Base-by-base conservation (phyloP, 2,797 vertebrate genomes). In the Eurystomus glaucurus region DNA sequence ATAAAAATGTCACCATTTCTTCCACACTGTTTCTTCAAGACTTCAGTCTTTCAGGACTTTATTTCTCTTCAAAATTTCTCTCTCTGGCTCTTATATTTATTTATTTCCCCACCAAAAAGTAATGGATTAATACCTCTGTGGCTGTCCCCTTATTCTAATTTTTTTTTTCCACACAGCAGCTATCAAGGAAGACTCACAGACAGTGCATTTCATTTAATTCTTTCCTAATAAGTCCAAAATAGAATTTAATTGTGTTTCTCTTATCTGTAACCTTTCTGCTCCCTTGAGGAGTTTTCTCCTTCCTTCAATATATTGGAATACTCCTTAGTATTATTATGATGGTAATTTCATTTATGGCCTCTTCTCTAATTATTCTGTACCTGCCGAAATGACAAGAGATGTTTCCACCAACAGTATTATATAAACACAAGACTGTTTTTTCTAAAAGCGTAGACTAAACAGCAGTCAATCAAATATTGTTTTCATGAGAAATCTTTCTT, bases 291-390 rank as follows among this genome's bases (percentile, higher is more conserved):
- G 26, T 86, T 83, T 92, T 80, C 65, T 90, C 6, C 71, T 92
- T 92, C 71, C 55, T 86, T 85, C 51, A 86, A 20, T 79, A 81
- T 22, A 62, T 92, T 94, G 92, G 90, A 97, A 96, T 92, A 79
- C 31, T 70, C 70, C 60, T 65, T 94, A 83, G 45, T 86, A 62
- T 84, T 97, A 64, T 91, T 88, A 62, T 65, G 41, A 79, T 82
- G 33, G 39, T 58, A 94, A 81, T 93, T 43, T 92, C 68, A 61
- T 80, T 97, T 97, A 95, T 95, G 69, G 65, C n/a, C 14, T 89
- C 41, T 96, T 94, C 84, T 97, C 72, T 96, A 95, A 97, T 97
- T 97, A 96, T 96, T 98, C 90, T 52, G 86, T 93, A 97, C 77
- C 54, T 91, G 39, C 12, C 74, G 45, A 95, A 91, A 92, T 95